Conservation (phyloP, 1,140 invertebrate species). For the Drosophila nigrodunni region DNA sequence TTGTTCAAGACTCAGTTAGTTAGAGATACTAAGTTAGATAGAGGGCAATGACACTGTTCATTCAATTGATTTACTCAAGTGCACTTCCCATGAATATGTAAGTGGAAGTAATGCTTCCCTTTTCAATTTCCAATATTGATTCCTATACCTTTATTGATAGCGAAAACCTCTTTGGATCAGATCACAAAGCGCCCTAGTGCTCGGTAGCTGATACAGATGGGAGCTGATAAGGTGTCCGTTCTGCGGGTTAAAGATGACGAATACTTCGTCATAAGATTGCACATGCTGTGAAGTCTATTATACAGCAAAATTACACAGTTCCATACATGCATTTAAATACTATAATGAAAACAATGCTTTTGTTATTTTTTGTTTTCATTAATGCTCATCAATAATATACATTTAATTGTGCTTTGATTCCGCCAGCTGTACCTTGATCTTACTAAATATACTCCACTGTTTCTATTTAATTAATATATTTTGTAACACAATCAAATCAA, state of each 20-base stretch:
- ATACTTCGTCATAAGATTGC: slow-evolving; percentile 54
- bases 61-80: slow-evolving; percentile 42
- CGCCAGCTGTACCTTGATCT: slow-evolving; percentile 72
- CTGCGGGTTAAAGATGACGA: slow-evolving; percentile 42
- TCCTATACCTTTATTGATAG: background rate
- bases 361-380: slow-evolving; percentile 75
- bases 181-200: background rate
- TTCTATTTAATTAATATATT: slow-evolving; percentile 56
- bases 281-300: slow-evolving; percentile 28
- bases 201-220: slow-evolving; percentile 8
- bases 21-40: background rate
- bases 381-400: slow-evolving; percentile 31
- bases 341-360: slow-evolving; percentile 60
- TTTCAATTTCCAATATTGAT: background rate
- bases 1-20: slow-evolving; percentile 32
- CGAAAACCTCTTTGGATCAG: background rate
- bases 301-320: slow-evolving; percentile 8
- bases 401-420: slow-evolving; percentile 57
- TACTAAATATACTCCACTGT: slow-evolving; percentile 46
- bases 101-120: background rate
- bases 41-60: slow-evolving; percentile 55
- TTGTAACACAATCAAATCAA: slow-evolving; percentile 23
- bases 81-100: slow-evolving; percentile 22
- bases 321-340: slow-evolving; percentile 11
- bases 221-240: slow-evolving; percentile 19